phyloP scores from a whole-genome alignment of 35 echinoderm and acorn worm genomes.

The Eucidaris tribuloides region DNA sequence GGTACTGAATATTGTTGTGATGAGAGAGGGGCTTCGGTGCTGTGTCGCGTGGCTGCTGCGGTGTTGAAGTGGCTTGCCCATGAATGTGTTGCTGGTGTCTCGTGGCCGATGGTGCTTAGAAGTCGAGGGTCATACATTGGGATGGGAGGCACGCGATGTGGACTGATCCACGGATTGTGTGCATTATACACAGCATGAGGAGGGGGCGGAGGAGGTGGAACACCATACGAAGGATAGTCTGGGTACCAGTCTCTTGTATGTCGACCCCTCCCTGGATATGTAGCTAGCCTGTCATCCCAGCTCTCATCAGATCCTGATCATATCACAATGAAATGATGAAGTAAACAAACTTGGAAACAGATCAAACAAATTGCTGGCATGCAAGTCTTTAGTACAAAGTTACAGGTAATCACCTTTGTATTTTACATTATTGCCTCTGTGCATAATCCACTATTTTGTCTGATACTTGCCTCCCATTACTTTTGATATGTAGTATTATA shows the following conservation, averaged over 20 bases:
- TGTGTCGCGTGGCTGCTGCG: slow-evolving; percentile 6
- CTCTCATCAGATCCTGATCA: background rate
- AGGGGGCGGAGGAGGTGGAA: background rate
- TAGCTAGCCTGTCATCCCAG: slow-evolving; percentile 9
- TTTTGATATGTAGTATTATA: too few relatives aligned
- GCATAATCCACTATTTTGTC: too few relatives aligned
- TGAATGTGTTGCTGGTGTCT: background rate
- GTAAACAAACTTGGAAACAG: background rate
- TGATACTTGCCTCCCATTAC: too few relatives aligned
- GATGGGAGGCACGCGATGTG: slow-evolving; percentile 7
- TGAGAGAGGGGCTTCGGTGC: background rate
- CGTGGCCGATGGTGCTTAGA: slow-evolving; percentile 10
- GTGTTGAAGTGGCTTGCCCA: background rate
- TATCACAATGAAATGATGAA: background rate
- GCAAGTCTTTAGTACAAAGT: too few relatives aligned
- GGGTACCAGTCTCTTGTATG: background rate
- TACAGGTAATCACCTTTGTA: too few relatives aligned
- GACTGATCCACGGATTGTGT: slow-evolving; percentile 34
- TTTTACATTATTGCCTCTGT: too few relatives aligned
- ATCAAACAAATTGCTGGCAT: too few relatives aligned
- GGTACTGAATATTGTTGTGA: background rate
- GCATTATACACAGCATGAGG: background rate
- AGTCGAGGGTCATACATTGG: slow-evolving; percentile 15
- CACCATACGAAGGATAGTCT: background rate
- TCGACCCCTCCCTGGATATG: background rate